Evolutionary conservation across 1,140 invertebrate species (phyloP).

Genomic region (Panagrolaimus sp.): DNA sequence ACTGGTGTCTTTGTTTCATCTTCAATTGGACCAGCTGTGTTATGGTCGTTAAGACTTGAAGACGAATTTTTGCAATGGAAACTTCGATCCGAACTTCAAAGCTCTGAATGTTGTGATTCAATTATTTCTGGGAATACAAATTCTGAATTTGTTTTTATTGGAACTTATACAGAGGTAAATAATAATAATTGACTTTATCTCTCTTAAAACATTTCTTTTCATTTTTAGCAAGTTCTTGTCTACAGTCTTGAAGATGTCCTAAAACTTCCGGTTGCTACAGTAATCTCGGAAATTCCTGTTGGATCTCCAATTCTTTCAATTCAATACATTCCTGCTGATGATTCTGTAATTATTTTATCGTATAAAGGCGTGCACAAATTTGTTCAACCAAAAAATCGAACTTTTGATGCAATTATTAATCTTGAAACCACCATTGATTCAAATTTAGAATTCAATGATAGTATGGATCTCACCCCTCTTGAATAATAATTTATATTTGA

Average conservation of each 20-base stretch:
- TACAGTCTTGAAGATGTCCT: constrained; percentile 37
- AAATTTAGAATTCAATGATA: too few species aligned
- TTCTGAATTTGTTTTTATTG: constrained; percentile 42
- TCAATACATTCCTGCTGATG: constrained; percentile 33
- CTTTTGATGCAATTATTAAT: background rate
- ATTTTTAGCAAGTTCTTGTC: constrained; percentile 42
- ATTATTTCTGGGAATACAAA: constrained; percentile 29
- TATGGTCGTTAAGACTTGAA: constrained; percentile 37
- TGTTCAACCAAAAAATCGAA: background rate
- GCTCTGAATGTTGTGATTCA: constrained; percentile 42
- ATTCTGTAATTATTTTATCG: constrained; percentile 23
- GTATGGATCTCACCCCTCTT: too few species aligned
- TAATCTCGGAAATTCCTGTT: constrained; percentile 29
- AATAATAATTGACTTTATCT: background rate
- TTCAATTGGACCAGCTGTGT: constrained; percentile 40
- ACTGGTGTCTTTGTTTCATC: constrained; percentile 43
- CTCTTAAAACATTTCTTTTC: background rate
- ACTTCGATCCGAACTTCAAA: constrained; percentile 25
- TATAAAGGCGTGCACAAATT: constrained; percentile 26
- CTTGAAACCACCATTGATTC: background rate
- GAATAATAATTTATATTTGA: too few species aligned
- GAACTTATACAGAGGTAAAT: constrained; percentile 44
- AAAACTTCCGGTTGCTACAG: constrained; percentile 21
- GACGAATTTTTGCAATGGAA: constrained; percentile 32
- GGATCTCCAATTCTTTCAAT: constrained; percentile 43